Evolutionary conservation across 2,888 invertebrate genomes (phyloP).

Genomic region (Volucella inflata): DNA sequence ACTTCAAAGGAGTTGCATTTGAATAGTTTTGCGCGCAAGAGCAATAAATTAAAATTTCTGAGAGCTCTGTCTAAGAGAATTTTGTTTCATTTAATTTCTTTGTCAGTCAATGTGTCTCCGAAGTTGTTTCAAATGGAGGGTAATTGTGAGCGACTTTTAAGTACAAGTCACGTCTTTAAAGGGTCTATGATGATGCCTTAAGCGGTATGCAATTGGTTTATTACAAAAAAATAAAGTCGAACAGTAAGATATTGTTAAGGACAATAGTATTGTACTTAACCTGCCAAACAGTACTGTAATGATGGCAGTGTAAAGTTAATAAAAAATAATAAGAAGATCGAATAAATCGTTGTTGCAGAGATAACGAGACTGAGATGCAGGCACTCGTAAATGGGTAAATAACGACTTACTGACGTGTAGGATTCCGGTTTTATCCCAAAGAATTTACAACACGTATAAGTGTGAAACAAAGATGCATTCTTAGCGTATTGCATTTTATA

Average conservation of each 20-base stretch:
- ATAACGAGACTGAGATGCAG: too few species aligned
- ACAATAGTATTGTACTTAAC: constrained; percentile 15
- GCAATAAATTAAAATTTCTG: constrained; percentile 30
- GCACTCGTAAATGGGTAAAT: too few species aligned
- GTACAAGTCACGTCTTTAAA: constrained; percentile 29
- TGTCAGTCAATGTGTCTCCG: not conserved
- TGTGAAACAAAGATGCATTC: too few species aligned
- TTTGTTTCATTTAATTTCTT: constrained; percentile 12
- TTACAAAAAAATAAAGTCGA: too few species aligned
- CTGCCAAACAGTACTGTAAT: constrained; percentile 1
- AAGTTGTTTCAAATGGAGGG: constrained; percentile 1
- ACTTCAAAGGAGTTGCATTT: constrained; percentile 44
- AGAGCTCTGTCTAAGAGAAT: constrained; percentile 18
- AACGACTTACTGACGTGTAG: too few species aligned
- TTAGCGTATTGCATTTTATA: too few species aligned
- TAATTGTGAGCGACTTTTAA: constrained; percentile 14
- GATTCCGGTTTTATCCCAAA: too few species aligned
- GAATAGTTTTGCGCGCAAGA: constrained; percentile 60
- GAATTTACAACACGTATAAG: too few species aligned
- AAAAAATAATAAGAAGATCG: not conserved
- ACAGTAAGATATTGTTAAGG: constrained; percentile 5
- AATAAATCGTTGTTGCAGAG: not conserved
- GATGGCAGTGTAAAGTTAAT: constrained; percentile 3
- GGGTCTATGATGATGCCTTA: constrained; percentile 19
- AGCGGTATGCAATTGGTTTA: too few species aligned